phyloP scores from a whole-genome alignment of 64 coral and sea anemone species.

The Exaiptasia diaphana region DNA sequence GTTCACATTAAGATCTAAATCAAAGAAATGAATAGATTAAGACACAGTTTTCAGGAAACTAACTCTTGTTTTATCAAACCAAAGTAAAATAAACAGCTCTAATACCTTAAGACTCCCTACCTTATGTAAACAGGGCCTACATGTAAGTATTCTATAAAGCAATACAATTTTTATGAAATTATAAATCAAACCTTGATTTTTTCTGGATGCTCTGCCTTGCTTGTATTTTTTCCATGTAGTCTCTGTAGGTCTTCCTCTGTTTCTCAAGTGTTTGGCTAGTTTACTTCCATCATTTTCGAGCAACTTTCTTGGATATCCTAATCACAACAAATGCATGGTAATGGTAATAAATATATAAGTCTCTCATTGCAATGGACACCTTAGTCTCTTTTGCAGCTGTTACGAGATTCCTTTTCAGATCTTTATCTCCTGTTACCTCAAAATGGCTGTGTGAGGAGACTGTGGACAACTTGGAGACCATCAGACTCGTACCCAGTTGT shows the following conservation, averaged over 20 bases:
- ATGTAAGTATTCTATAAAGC: too few relatives aligned
- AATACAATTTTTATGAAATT: too few relatives aligned
- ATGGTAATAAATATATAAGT: background rate
- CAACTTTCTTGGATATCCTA: slow-evolving; percentile 85
- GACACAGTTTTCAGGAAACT: too few relatives aligned
- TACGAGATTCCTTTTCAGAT: background rate
- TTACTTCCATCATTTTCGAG: slow-evolving; percentile 82
- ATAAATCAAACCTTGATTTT: background rate
- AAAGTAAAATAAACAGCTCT: too few relatives aligned
- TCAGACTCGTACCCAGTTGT: too few relatives aligned
- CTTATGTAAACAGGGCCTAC: too few relatives aligned
- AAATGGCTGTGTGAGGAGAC: background rate
- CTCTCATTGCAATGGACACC: background rate
- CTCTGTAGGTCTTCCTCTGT: slow-evolving; percentile 92
- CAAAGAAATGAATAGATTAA: too few relatives aligned
- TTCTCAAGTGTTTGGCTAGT: slow-evolving; percentile 75
- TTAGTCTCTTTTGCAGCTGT: background rate
- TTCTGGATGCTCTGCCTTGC: slow-evolving; percentile 53
- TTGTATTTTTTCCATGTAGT: slow-evolving; percentile 91
- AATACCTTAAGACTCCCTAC: too few relatives aligned
- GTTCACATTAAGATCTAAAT: slow-evolving; percentile 16
- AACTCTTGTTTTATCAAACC: too few relatives aligned
- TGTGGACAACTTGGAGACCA: too few relatives aligned
- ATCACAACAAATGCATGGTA: background rate
- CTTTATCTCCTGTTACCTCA: background rate